These are phyloP conservation scores for Geotria australis DNA, from an alignment of 2,797 vertebrate genomes.

Conservation along the genomic window DNA sequence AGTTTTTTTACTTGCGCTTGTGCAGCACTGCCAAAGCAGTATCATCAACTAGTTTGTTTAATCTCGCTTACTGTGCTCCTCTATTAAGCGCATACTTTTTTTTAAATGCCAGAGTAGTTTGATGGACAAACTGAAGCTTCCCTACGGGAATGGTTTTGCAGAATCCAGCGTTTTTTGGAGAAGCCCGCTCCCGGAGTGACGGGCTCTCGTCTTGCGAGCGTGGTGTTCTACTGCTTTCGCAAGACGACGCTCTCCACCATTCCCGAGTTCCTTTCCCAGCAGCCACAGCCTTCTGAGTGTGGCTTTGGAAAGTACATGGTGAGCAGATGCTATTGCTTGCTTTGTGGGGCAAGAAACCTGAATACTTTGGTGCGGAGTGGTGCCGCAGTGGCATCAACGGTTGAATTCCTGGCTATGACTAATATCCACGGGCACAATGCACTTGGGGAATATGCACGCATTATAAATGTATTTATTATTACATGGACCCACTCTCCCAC, in stretches of 20 bases:
- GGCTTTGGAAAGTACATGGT: conserved; percentile 31
- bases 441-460: no score
- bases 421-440: no score
- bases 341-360: not conserved
- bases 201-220: conserved; percentile 22
- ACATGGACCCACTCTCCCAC: no score
- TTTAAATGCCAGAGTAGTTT: not conserved
- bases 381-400: not conserved
- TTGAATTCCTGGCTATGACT: no score
- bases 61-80: no score
- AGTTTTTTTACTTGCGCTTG: no score
- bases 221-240: conserved; percentile 35
- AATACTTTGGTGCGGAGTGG: no score
- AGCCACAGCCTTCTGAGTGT: conserved; percentile 9
- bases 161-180: conserved; percentile 23
- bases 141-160: conserved; percentile 4
- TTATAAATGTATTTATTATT: no score
- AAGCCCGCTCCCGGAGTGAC: conserved; percentile 18
- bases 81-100: no score
- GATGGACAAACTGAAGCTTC: not conserved
- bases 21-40: no score
- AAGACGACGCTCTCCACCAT: conserved; percentile 12
- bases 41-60: no score
- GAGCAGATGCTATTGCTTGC: conserved; percentile 1
- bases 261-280: conserved; percentile 13